Evolutionary conservation across 2,888 invertebrate genomes (phyloP), one percentile per base, ranked within the genome.

Genomic region (Tineola bisselliella): DNA sequence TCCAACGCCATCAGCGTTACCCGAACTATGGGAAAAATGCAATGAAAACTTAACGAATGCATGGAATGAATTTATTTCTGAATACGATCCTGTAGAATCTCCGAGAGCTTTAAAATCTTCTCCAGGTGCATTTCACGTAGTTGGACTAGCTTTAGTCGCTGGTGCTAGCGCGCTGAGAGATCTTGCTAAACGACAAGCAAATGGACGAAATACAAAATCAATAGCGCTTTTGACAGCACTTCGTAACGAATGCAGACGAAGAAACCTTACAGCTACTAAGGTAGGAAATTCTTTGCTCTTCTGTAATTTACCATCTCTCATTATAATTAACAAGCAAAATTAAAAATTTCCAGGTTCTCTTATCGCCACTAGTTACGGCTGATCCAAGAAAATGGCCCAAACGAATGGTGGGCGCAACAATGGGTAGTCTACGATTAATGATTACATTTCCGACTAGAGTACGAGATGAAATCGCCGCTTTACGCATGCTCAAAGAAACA

Each of bases 21-120:
- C 91, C 18, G 88, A 90, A 62, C 79, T 94, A 10, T 90, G 90
- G 73, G 89, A 90, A 44, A 92, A 92, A 65, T 66, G 94, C 12
- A 88, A 89, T 44, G 91, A 92, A 66, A 90, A 90, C 63, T 76
- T 93, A 33, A 90, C 92, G 15, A 93, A 93, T 66, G 86, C 89
- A 17, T 94, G 94, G 94, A 94, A 94, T 70, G 93, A 93, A 68
- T 93, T 94, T 66, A 89, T 93, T 6, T 92, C 91, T 19, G 91
- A 91, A 68, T 92, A 93, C 65, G 94, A 94, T 72, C 94, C 94
- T 0, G 79, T 92, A 5, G 93, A 94, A 72, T 90, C 92, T 62
- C 91, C 93, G 0, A 86, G 90, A 63, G 86, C 91, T 0, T 70
- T 90, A 13, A 91, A 92, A 68, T 88, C 87, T 6, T 73, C 87